Evolutionary conservation across 1,140 invertebrate species (phyloP).

Genomic region (Brachionus manjavacas): DNA sequence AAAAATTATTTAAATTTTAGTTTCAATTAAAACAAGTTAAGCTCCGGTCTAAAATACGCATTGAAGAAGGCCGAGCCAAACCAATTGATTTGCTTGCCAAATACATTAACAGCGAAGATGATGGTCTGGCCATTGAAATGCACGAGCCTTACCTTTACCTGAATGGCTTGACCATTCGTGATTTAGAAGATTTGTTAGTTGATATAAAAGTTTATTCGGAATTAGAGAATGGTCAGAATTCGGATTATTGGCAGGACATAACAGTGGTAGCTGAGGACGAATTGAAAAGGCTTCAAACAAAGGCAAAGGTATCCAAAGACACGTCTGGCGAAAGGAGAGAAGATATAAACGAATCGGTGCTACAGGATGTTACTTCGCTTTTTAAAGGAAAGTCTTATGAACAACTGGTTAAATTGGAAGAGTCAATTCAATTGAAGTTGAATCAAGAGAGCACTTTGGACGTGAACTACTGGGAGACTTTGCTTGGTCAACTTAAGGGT

Average conservation of each 20-base stretch:
- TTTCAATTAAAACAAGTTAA: conserved; percentile 61
- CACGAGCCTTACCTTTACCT: conserved; percentile 94
- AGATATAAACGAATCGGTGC: conserved; percentile 87
- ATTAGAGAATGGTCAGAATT: conserved; percentile 70
- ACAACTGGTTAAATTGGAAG: conserved; percentile 75
- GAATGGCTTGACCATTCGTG: conserved; percentile 79
- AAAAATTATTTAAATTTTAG: conserved; percentile 32
- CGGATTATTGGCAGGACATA: conserved; percentile 94
- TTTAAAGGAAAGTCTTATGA: conserved; percentile 88
- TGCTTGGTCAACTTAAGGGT: conserved; percentile 85
- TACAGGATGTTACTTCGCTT: conserved; percentile 76
- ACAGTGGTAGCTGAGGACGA: conserved; percentile 92
- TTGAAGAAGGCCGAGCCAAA: conserved; percentile 90
- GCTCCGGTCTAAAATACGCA: conserved; percentile 82
- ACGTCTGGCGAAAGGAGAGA: conserved; percentile 67
- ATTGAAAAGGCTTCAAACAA: conserved; percentile 73
- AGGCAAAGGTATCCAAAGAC: conserved; percentile 58
- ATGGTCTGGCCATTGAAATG: conserved; percentile 78
- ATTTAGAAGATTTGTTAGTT: conserved; percentile 92
- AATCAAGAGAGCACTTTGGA: conserved; percentile 79
- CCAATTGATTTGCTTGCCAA: conserved; percentile 94
- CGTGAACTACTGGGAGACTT: conserved; percentile 92
- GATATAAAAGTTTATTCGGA: conserved; percentile 77
- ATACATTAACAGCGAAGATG: conserved; percentile 85
- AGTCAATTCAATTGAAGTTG: conserved; percentile 76